A percentile compares a stretch with the other conserved stretches of the same genome.
These are phyloP conservation scores for Selenia dentaria DNA, from an alignment of 2,888 invertebrate species.

Conservation along the genomic window DNA sequence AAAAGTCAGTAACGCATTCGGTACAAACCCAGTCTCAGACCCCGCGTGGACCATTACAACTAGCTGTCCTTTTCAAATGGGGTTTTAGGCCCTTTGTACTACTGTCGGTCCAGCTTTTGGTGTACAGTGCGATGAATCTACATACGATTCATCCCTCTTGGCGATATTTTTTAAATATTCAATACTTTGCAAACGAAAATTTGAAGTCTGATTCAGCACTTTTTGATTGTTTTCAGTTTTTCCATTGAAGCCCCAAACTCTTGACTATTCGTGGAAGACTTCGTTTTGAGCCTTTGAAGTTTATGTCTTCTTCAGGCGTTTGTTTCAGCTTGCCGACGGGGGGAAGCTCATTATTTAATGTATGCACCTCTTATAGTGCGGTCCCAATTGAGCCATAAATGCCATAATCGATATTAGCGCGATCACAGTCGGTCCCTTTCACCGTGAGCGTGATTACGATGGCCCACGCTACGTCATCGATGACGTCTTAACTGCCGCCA, in stretches of 20 bases:
- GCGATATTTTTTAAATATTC: constrained; percentile 26
- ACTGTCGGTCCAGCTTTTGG: background rate
- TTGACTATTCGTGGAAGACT: constrained; percentile 21
- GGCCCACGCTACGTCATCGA: too few species aligned
- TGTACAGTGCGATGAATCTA: background rate
- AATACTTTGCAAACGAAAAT: constrained; percentile 27
- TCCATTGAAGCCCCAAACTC: constrained; percentile 29
- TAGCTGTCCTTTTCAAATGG: background rate
- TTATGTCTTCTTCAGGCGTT: constrained; percentile 23
- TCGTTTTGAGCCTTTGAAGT: constrained; percentile 31
- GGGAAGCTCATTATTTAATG: constrained; percentile 46
- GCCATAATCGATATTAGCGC: too few species aligned
- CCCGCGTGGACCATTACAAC: constrained; percentile 1
- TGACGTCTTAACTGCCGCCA: too few species aligned
- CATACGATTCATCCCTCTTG: constrained; percentile 23
- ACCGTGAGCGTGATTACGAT: too few species aligned
- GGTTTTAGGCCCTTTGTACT: background rate
- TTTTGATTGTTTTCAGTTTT: constrained; percentile 32
- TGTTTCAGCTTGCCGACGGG: constrained; percentile 31
- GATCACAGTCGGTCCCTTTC: too few species aligned
- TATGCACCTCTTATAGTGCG: too few species aligned
- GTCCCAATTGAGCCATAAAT: too few species aligned
- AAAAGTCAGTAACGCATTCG: constrained; percentile 13
- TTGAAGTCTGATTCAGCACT: constrained; percentile 26
- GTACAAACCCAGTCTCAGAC: constrained; percentile 1